Evolutionary conservation across 1,140 invertebrate species (phyloP), one percentile per base, ranked within the genome.

Genomic region (Phocides pigmalion): DNA sequence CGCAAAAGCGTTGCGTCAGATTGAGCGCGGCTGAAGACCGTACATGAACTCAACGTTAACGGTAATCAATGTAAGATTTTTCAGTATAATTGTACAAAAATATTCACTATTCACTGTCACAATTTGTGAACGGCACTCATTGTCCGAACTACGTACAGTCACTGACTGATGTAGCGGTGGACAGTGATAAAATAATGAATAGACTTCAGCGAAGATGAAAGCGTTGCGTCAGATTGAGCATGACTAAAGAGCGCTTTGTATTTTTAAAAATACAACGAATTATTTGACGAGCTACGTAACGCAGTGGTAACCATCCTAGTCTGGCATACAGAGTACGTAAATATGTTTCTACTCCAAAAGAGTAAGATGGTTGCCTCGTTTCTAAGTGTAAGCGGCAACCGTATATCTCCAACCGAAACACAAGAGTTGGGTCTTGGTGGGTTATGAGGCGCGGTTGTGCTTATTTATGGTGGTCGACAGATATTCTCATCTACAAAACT

Each of bases 21-120:
- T 6, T 16, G 50, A 47, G 5, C 50, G 22, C 25, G 25, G 15
- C 3, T 15, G 17, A 50, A 16, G 0, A 14, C 22, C 5, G 50
- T 8, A 8, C 5, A 8, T 28, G 25, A 8, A 66, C 15, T 69
- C 42, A 44, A 68, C 19, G 5, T 51, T 56, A 17, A 15, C 4
- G 19, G 66, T 37, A 56, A 62, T 59, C 42, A 67, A 68, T 28
- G 74, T 39, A 19, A 73, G 62, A 64, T 25, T 59, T 16, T 70
- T 64, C 17, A 75, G 35, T 15, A 51, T 42, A 17, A 63, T 16
- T 20, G 51, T 28, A 49, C 14, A 19, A 67, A n/a, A n/a, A n/a
- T n/a, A n/a, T 74, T 74, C 46, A 67, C 64, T 16, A n/a, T n/a
- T n/a, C 46, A 49, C 32, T 25, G 35, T 22, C 19, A 53, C 62